phyloP scores from a whole-genome alignment of 2,888 invertebrate genomes.

The Eupsilia transversa region DNA sequence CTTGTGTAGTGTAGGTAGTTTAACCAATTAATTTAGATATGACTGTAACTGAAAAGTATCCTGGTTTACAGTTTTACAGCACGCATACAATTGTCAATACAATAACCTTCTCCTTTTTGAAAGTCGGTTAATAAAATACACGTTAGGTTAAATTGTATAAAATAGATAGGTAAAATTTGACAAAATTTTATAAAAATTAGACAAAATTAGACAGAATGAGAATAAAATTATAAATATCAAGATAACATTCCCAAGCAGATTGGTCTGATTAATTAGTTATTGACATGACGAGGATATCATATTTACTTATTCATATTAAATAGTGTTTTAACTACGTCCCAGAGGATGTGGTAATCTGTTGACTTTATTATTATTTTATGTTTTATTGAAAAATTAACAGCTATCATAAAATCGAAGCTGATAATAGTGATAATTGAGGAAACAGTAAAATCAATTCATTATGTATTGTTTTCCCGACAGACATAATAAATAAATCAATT shows the following conservation, averaged over 20 bases:
- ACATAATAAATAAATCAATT: conserved; percentile 5
- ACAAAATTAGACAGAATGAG: too few species aligned
- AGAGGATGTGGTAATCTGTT: neutral
- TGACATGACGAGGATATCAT: neutral
- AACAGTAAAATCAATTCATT: conserved; percentile 30
- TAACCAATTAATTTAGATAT: neutral
- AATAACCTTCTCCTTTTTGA: too few species aligned
- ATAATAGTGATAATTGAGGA: conserved; percentile 32
- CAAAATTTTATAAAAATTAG: too few species aligned
- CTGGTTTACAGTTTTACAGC: neutral
- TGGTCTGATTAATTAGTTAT: neutral
- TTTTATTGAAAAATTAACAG: conserved; percentile 17
- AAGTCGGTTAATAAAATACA: too few species aligned
- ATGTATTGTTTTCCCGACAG: conserved; percentile 3
- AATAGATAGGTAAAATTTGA: neutral
- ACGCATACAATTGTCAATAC: neutral
- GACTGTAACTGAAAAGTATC: neutral
- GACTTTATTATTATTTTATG: conserved; percentile 7
- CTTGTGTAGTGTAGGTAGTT: neutral
- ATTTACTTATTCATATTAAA: too few species aligned
- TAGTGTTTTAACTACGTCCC: neutral
- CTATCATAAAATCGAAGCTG: conserved; percentile 17
- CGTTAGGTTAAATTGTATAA: too few species aligned
- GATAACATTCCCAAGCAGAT: too few species aligned
- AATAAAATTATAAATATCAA: too few species aligned